Conservation (phyloP, 1,140 invertebrate species). For the Bradysia coprophila region DNA sequence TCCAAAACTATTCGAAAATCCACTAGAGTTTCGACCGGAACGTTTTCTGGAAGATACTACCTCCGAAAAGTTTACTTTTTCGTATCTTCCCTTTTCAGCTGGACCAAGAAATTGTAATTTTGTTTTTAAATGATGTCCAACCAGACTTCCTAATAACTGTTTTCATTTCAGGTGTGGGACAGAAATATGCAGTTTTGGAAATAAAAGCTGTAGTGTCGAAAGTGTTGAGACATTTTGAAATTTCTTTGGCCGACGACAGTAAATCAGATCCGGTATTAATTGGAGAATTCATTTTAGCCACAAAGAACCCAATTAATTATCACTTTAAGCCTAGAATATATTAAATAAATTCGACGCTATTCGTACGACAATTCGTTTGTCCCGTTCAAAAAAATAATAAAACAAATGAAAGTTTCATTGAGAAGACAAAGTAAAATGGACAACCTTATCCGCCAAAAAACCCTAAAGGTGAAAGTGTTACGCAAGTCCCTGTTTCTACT, state of each 20-base stretch:
- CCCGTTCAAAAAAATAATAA: too few species aligned
- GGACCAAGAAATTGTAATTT: conserved; percentile 44
- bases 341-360: conserved; percentile 1
- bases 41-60: conserved; percentile 26
- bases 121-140: too few species aligned
- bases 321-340: conserved; percentile 12
- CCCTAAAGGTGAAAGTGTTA: too few species aligned
- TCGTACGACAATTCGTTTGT: too few species aligned
- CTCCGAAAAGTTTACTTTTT: conserved; percentile 23
- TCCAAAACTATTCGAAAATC: conserved; percentile 11
- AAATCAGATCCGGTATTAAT: conserved; percentile 20
- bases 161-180: too few species aligned
- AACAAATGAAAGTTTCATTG: too few species aligned
- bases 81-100: conserved; percentile 45
- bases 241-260: conserved; percentile 21
- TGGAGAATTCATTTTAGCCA: conserved; percentile 27
- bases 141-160: too few species aligned
- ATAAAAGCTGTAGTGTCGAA: conserved; percentile 45
- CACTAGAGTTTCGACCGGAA: conserved; percentile 37
- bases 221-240: conserved; percentile 41
- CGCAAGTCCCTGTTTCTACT: too few species aligned
- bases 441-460: too few species aligned
- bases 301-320: conserved; percentile 20
- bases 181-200: conserved; percentile 65
- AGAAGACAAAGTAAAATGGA: too few species aligned